phyloP scores from a whole-genome alignment of 1,140 invertebrate genomes.

The Xylocopa sonorina region DNA sequence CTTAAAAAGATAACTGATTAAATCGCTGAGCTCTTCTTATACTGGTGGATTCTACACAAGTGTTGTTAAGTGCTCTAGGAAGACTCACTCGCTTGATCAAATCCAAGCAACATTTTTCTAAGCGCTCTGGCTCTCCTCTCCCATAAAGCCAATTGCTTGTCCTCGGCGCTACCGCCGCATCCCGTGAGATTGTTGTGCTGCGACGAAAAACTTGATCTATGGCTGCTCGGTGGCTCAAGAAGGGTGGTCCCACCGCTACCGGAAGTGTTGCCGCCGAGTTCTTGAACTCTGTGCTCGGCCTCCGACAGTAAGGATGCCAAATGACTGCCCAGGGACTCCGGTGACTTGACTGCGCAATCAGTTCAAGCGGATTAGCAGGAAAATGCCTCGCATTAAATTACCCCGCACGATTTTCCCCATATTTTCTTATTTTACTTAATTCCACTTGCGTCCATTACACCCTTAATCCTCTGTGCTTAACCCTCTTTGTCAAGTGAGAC shows the following conservation, averaged over 20 bases:
- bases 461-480: no score
- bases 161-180: slow-evolving; percentile 86
- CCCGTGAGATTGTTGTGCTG: slow-evolving; percentile 85
- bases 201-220: slow-evolving; percentile 81
- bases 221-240: slow-evolving; percentile 79
- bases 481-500: no score
- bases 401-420: no score
- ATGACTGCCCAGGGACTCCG: slow-evolving; percentile 88
- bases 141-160: slow-evolving; percentile 94
- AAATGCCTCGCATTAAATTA: background rate
- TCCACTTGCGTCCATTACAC: no score
- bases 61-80: no score
- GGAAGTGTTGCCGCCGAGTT: slow-evolving; percentile 84
- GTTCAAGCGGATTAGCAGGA: slow-evolving; percentile 7
- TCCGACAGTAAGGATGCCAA: slow-evolving; percentile 90
- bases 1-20: no score
- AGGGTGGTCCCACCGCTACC: slow-evolving; percentile 71
- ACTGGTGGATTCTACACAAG: no score
- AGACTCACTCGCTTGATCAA: slow-evolving; percentile 86
- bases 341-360: slow-evolving; percentile 85
- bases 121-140: slow-evolving; percentile 91
- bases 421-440: no score
- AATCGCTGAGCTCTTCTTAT: no score
- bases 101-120: slow-evolving; percentile 87
- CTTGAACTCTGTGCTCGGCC: slow-evolving; percentile 89